Conservation (phyloP, 2,888 invertebrate species). For the Drosophila histrio region DNA sequence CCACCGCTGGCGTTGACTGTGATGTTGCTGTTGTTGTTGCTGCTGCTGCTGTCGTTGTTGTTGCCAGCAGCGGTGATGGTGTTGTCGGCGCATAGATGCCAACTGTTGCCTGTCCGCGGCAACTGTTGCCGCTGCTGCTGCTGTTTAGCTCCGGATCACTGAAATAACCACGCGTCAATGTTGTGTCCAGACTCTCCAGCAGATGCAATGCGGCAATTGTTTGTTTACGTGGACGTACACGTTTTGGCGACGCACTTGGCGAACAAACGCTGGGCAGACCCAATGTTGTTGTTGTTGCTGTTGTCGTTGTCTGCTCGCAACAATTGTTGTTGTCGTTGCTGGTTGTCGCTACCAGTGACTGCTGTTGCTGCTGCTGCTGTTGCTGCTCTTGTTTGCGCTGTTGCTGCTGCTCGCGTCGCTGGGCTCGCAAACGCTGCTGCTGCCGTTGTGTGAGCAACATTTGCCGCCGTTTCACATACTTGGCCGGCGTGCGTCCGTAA, state of each 20-base stretch:
- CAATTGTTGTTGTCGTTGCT: slow-evolving; percentile 3
- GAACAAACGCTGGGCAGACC: slow-evolving; percentile 27
- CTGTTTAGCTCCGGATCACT: slow-evolving; percentile 83
- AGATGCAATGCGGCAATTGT: slow-evolving; percentile 73
- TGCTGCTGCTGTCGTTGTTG: slow-evolving; percentile 37
- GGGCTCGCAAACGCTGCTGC: slow-evolving; percentile 70
- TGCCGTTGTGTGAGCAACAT: slow-evolving; percentile 82
- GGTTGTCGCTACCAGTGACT: neutral
- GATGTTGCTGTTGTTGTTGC: slow-evolving; percentile 26
- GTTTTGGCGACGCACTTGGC: slow-evolving; percentile 73
- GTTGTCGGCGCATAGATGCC: slow-evolving; percentile 53
- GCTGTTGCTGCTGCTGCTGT: slow-evolving; percentile 43
- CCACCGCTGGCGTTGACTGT: slow-evolving; percentile 19
- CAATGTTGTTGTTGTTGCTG: slow-evolving; percentile 11
- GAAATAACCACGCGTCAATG: slow-evolving; percentile 82
- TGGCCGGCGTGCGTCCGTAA: slow-evolving; percentile 75
- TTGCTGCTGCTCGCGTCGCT: slow-evolving; percentile 68
- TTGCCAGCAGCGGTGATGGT: slow-evolving; percentile 47
- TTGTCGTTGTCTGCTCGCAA: slow-evolving; percentile 3
- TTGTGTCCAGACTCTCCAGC: slow-evolving; percentile 76
- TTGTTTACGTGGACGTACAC: slow-evolving; percentile 65
- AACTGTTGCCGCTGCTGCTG: slow-evolving; percentile 41
- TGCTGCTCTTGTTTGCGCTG: slow-evolving; percentile 65
- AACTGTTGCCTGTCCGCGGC: slow-evolving; percentile 11
- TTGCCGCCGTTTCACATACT: slow-evolving; percentile 78